Evolutionary conservation across 1,140 invertebrate species (phyloP), one percentile per base, ranked within the genome.

Genomic region (Cotesia glomerata): DNA sequence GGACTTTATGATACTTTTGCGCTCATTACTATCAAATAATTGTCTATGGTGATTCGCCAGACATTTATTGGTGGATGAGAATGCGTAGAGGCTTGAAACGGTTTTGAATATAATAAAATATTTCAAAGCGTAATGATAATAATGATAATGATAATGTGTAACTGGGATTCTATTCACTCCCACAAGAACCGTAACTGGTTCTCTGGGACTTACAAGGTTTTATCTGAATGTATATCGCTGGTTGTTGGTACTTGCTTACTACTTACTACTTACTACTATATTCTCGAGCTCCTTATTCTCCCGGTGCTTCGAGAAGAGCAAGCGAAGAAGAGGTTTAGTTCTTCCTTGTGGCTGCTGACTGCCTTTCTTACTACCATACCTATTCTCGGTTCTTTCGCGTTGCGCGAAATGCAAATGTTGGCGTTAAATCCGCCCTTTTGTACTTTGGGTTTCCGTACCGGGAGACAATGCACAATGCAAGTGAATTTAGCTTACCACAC

Each of bases 371-470:
- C 34, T 18, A 18, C 49, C 5, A 14, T 26, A 35, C 32, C 16
- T 52, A 36, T 5, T 18, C 61, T 66, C 5, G 13, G 52, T 16
- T 49, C 34, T 63, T 51, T 69, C 39, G 56, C 62, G 67, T 59
- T 62, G 58, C 58, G 54, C 52, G 35, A 69, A 71, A 74, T 76
- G 75, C 72, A 69, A 74, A 76, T 71, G 56, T 67, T 26, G 72
- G 72, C 72, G 75, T 76, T 76, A 76, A 76, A 76, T 76, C 72
- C 69, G 65, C 51, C 65, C 74, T 73, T 75, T 75, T 75, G 72
- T 75, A 52, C 58, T 26, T 35, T 14, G 70, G 56, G 72, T 76
- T 75, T 71, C 69, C 74, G 68, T 75, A 75, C 69, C 68, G 64
- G 72, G 34, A 66, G 70, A 75, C 74, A 75, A 75, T 76, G 70